phyloP scores from a whole-genome alignment of 2,797 vertebrate genomes.

The Neomorphus geoffroyi region DNA sequence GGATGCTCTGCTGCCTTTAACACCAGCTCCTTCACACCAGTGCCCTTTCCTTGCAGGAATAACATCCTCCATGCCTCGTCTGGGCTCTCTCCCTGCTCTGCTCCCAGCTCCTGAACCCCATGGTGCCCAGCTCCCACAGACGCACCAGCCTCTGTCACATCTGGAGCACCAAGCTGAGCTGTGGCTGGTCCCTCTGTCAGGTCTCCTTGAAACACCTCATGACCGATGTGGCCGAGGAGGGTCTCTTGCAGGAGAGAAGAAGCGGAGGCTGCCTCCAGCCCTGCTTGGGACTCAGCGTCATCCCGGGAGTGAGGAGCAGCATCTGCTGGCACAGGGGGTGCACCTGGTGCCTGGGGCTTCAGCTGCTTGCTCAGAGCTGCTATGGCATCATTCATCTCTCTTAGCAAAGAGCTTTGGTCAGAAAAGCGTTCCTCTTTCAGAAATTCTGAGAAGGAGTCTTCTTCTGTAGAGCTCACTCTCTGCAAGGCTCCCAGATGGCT shows the following conservation, averaged over 20 bases:
- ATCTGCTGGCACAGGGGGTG: neutral
- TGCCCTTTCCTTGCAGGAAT: neutral
- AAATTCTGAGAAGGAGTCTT: slow-evolving; percentile 41
- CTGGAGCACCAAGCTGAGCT: neutral
- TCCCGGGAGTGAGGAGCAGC: neutral
- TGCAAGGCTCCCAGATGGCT: neutral
- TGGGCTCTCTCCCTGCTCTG: neutral
- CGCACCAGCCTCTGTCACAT: neutral
- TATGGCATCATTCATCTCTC: slow-evolving; percentile 64
- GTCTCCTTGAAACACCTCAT: neutral
- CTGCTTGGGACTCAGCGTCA: neutral
- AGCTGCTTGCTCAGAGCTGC: slow-evolving; percentile 22
- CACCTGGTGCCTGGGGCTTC: neutral
- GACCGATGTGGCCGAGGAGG: rapidly evolving
- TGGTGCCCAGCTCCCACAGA: neutral
- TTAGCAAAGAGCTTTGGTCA: slow-evolving; percentile 45
- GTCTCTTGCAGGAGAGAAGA: neutral
- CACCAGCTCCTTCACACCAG: neutral
- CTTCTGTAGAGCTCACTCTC: slow-evolving; percentile 21
- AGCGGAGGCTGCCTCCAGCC: neutral
- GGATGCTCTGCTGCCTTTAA: neutral
- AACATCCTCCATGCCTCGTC: neutral
- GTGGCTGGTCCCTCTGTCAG: neutral
- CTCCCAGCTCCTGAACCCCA: neutral
- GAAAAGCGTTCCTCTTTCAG: slow-evolving; percentile 18